These are phyloP conservation scores for Celastrina argiolus DNA, from an alignment of 2,888 invertebrate species.

Conservation along the genomic window DNA sequence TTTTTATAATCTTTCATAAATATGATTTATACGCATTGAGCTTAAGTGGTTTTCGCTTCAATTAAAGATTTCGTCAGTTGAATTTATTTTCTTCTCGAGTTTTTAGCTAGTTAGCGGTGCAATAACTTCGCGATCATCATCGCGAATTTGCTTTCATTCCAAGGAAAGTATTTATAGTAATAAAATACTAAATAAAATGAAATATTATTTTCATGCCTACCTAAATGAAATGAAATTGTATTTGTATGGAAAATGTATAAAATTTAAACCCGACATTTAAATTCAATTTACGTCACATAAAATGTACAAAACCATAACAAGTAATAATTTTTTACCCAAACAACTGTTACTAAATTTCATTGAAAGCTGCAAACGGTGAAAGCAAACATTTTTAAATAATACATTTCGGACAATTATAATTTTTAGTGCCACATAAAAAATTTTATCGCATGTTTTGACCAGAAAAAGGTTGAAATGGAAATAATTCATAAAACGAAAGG, in stretches of 20 bases:
- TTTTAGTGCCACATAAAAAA: constrained; percentile 2
- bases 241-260: background rate
- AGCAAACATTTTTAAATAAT: constrained; percentile 16
- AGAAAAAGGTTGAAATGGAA: constrained; percentile 20
- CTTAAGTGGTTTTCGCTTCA: background rate
- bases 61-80: background rate
- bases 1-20: background rate
- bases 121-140: too few relatives aligned
- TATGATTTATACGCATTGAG: background rate
- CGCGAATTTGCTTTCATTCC: too few relatives aligned
- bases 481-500: constrained; percentile 31
- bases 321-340: background rate
- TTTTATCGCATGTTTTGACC: constrained; percentile 18
- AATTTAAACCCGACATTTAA: background rate
- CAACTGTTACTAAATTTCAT: background rate
- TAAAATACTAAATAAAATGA: too few relatives aligned
- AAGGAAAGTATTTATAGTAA: too few relatives aligned
- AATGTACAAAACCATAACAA: background rate
- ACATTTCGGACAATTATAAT: constrained; percentile 4
- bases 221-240: background rate
- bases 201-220: too few relatives aligned
- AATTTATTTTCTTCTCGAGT: too few relatives aligned
- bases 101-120: too few relatives aligned
- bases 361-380: background rate
- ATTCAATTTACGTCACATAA: background rate